These are phyloP conservation scores for Oophaga pumilio DNA, from an alignment of 2,113 vertebrate species.

Conservation along the genomic window DNA sequence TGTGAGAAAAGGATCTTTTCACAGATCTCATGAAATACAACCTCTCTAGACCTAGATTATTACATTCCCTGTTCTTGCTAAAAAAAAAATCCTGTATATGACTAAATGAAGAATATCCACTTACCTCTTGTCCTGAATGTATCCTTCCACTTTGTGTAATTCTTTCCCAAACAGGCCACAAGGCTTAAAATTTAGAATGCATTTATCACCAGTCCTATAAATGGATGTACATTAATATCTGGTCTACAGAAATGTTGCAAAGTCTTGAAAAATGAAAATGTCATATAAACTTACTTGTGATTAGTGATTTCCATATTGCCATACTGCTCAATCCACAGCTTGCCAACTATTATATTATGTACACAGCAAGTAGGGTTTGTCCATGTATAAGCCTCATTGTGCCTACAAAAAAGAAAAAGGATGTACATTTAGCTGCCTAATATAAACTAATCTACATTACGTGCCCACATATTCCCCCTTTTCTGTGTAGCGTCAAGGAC, in stretches of 20 bases:
- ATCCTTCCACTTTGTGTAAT: conserved; percentile 97
- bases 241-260: neutral
- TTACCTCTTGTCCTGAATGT: conserved; percentile 97
- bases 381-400: conserved; percentile 95
- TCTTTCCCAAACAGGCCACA: conserved; percentile 97
- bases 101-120: neutral
- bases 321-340: conserved; percentile 98
- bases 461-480: neutral
- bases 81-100: neutral
- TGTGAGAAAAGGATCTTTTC: neutral
- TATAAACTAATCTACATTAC: neutral
- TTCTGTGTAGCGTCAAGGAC: neutral
- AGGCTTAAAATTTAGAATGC: conserved; percentile 90
- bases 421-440: neutral
- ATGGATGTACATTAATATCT: conserved; percentile 50
- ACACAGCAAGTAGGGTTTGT: conserved; percentile 96
- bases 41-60: neutral
- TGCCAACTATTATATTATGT: conserved; percentile 96
- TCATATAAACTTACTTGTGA: conserved; percentile 83
- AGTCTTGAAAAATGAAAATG: neutral
- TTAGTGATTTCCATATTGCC: conserved; percentile 95
- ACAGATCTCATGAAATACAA: neutral
- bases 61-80: neutral
- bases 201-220: conserved; percentile 91
- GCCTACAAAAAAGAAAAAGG: conserved; percentile 67